These are phyloP conservation scores for Geotrypetes seraphini DNA, from an alignment of 2,797 vertebrate species.

Conservation along the genomic window DNA sequence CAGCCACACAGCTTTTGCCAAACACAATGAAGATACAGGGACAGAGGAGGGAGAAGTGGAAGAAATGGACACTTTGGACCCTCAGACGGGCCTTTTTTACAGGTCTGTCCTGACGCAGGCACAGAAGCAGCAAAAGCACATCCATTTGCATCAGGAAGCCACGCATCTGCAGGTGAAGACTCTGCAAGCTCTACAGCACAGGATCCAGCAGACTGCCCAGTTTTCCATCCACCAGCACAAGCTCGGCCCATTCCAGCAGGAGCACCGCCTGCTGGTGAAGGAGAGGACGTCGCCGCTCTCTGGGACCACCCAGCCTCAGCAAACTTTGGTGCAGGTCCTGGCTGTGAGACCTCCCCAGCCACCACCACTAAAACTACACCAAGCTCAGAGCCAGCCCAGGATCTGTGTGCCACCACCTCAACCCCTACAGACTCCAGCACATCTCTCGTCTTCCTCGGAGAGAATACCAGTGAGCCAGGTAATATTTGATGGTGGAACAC, in stretches of 20 bases:
- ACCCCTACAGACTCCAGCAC: slow-evolving; percentile 78
- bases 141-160: slow-evolving; percentile 50
- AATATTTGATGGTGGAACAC: slow-evolving; percentile 58
- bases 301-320: slow-evolving; percentile 59
- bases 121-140: slow-evolving; percentile 58
- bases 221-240: slow-evolving; percentile 66
- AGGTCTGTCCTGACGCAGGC: slow-evolving; percentile 65
- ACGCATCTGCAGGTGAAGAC: slow-evolving; percentile 67
- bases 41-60: slow-evolving; percentile 85
- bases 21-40: slow-evolving; percentile 64
- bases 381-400: slow-evolving; percentile 88
- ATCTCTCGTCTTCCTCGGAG: slow-evolving; percentile 76
- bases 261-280: slow-evolving; percentile 59
- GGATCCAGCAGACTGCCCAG: slow-evolving; percentile 66
- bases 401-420: slow-evolving; percentile 84
- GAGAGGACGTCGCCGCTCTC: slow-evolving; percentile 68
- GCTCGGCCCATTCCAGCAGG: slow-evolving; percentile 54
- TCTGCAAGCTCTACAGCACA: slow-evolving; percentile 61
- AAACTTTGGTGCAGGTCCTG: slow-evolving; percentile 60
- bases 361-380: slow-evolving; percentile 89
- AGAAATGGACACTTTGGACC: slow-evolving; percentile 89
- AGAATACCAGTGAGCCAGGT: slow-evolving; percentile 80
- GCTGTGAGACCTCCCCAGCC: slow-evolving; percentile 74
- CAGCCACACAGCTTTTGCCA: slow-evolving; percentile 63
- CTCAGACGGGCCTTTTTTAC: slow-evolving; percentile 95